phyloP scores from a whole-genome alignment of 92 coral and sea anemone genomes.

The Actinostola sp. region DNA sequence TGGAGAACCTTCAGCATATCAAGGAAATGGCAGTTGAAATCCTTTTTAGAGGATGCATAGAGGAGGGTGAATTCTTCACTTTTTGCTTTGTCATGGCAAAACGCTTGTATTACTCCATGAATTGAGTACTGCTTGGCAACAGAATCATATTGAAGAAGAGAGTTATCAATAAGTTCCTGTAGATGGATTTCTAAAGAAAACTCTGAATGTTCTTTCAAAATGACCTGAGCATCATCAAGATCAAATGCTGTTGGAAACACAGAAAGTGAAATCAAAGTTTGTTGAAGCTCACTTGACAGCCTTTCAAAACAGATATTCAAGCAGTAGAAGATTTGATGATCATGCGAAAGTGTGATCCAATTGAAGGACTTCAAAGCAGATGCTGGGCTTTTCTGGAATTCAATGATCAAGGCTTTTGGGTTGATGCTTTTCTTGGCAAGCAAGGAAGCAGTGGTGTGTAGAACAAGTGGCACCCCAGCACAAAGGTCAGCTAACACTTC shows the following conservation, averaged over 20 bases:
- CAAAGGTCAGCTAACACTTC: slow-evolving; percentile 78
- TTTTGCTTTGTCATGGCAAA: slow-evolving; percentile 70
- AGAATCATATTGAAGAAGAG: slow-evolving; percentile 80
- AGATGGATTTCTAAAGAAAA: slow-evolving; percentile 71
- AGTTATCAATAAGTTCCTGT: slow-evolving; percentile 81
- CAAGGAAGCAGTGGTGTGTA: slow-evolving; percentile 90
- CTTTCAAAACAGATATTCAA: slow-evolving; percentile 84
- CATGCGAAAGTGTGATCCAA: slow-evolving; percentile 74
- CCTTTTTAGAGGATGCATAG: slow-evolving; percentile 67
- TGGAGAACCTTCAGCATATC: slow-evolving; percentile 67
- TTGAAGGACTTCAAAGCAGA: slow-evolving; percentile 75
- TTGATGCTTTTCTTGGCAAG: slow-evolving; percentile 77
- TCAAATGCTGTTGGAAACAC: slow-evolving; percentile 90
- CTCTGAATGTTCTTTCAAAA: slow-evolving; percentile 78
- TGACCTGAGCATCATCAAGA: slow-evolving; percentile 68
- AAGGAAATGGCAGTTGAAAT: slow-evolving; percentile 81
- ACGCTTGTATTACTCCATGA: slow-evolving; percentile 88
- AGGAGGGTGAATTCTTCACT: slow-evolving; percentile 39
- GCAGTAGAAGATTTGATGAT: slow-evolving; percentile 89
- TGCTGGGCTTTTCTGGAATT: slow-evolving; percentile 88
- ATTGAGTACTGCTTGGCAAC: slow-evolving; percentile 73
- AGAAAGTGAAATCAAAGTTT: slow-evolving; percentile 74
- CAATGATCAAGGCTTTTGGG: slow-evolving; percentile 76
- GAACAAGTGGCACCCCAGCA: slow-evolving; percentile 91
- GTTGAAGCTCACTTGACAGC: slow-evolving; percentile 68